Evolutionary conservation across 2,113 vertebrate genomes (phyloP).

Genomic region (Tenebrosternarchus preto): DNA sequence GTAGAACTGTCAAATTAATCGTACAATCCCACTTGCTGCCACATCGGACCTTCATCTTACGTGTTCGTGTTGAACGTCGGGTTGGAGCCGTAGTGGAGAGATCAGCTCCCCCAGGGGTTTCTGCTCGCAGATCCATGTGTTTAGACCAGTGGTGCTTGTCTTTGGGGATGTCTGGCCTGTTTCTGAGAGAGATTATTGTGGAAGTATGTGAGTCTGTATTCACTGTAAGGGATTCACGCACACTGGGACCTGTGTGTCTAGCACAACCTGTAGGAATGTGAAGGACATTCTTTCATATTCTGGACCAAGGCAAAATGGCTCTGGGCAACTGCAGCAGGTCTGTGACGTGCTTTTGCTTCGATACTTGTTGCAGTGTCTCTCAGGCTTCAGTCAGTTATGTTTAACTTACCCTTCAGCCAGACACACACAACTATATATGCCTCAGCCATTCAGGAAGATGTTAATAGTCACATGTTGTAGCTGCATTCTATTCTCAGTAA

Average conservation of each 20-base stretch:
- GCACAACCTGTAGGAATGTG: conserved; percentile 35
- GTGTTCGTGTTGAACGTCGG: background rate
- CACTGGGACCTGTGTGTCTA: conserved; percentile 3
- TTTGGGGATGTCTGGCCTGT: background rate
- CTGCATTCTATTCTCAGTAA: too few species aligned
- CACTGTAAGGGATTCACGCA: background rate
- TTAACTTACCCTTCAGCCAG: background rate
- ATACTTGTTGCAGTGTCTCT: background rate
- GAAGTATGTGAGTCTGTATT: background rate
- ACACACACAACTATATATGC: background rate
- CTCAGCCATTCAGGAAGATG: background rate
- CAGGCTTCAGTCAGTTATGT: background rate
- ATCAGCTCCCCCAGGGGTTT: background rate
- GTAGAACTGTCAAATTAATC: too few species aligned
- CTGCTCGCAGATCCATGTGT: background rate
- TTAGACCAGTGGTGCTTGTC: background rate
- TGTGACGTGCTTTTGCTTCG: conserved; percentile 1
- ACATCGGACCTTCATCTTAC: too few species aligned
- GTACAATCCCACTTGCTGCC: too few species aligned
- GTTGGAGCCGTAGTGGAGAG: background rate
- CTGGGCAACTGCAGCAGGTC: conserved; percentile 24
- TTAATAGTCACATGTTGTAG: too few species aligned
- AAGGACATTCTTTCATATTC: conserved; percentile 69
- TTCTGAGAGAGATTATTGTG: background rate
- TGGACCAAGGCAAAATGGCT: conserved; percentile 31